Base-by-base conservation (phyloP, 2,797 vertebrate genomes). In the Rhinatrema bivittatum region DNA sequence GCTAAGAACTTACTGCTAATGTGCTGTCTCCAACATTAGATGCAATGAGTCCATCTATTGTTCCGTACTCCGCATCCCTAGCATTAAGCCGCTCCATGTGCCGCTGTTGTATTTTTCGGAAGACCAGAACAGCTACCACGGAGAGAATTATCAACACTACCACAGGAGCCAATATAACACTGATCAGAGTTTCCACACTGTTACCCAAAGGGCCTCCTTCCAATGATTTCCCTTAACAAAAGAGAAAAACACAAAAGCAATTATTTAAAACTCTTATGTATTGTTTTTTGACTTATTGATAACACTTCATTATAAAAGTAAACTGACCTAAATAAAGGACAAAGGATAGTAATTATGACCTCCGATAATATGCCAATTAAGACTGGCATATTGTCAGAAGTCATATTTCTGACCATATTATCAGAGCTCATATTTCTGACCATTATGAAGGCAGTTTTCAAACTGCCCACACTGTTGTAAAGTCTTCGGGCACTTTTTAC, bases 21-120 rank as follows among this genome's bases (percentile, higher is more conserved):
- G 94, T 98, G 85, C 89, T 98, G 53, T 99, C 96, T 20, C 95
- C 96, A 26, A 99, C 94, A 2, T 98, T 99, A 10, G 96, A 97
- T 2, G 96, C 91, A 34, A 99, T 98, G 31, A 99, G 91, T 7
- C 96, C 96, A 29, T 99, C 96, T 0, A 98, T 93, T 5, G 93
- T 91, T 42, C 94, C 96, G 0, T 96, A 97, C 27, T 99, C 96
- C 1, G 91, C 93, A 22, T 99, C 96, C 25, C 92, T 81, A 0
- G 89, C 83, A 2, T 88, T 94, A 20, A 97, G 79, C 22, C 92
- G 81, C 62, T 99, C 92, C 86, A 97, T 91, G 34, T 91, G 90
- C 58, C 82, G 88, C 30, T 81, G 83, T 68, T 93, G 90, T 48
- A 97, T 86, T 46, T 87, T 89, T 32, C 86, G 82, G 58, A 97